Base-by-base conservation (phyloP, 2,797 vertebrate species). In the Mormyrops attenuatus region DNA sequence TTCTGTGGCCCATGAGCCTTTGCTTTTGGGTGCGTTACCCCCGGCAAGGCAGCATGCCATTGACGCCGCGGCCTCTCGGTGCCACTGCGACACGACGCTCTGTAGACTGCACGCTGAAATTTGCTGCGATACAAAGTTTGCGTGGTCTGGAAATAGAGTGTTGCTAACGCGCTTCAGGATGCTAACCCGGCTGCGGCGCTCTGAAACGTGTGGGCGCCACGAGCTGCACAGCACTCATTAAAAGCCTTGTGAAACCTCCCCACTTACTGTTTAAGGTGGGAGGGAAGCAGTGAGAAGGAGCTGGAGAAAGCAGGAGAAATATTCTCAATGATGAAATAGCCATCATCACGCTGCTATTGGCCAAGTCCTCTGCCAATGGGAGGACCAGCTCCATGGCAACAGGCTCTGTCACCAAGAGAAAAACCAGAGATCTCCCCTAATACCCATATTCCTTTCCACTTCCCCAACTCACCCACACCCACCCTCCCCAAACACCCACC, bases 361-460 rank as follows among this genome's bases (percentile, higher is more conserved):
- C 93, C 93, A 89, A 90, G 55, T 88, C 89, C 91, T 95, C 95
- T 93, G 89, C 98, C 98, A 99, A 98, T 98, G 91, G 93, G 94
- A 95, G 93, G 88, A 93, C 85, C 94, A 95, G 95, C 94, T 97
- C 98, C 97, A 97, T 98, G 95, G 97, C 96, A 99, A 99, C 97
- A 94, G 92, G 95, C 95, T 96, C 95, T 97, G 96, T 98, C 94
- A 95, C 97, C 95, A 98, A 94, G 96, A 95, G 97, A 96, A 96
- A 87, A 97, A 95, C 89, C 94, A 95, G 94, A 90, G 85, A 92
- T 89, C 89, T 89, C 84, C 89, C 69, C 87, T 86, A 57, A 66
- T 9, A 69, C 88, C 94, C 92, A 95, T 95, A 94, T 95, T 94
- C 93, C 94, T 94, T 92, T 93, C 95, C 94, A 94, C 94, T 94